phyloP scores from a whole-genome alignment of 2,113 vertebrate genomes.

The Nicator chloris region DNA sequence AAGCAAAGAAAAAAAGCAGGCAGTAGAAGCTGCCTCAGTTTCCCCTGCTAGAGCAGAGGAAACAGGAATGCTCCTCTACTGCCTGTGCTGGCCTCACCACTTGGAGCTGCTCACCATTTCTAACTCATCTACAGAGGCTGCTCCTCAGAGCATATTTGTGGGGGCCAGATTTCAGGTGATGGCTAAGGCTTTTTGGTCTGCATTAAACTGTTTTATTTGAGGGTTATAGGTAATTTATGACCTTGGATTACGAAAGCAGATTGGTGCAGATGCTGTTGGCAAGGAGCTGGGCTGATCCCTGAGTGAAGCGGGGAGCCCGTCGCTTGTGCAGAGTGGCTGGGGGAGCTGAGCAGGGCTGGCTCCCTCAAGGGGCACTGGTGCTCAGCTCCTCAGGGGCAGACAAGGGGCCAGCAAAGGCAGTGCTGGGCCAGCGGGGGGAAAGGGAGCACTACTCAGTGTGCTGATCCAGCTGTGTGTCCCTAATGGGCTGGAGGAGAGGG shows the following conservation, averaged over 20 bases:
- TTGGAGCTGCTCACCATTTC: not conserved
- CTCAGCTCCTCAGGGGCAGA: not conserved
- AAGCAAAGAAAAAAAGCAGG: conserved; percentile 11
- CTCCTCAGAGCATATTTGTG: not conserved
- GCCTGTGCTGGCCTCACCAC: fast-evolving
- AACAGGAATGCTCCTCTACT: not conserved
- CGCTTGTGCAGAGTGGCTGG: not conserved
- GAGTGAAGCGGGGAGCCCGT: not conserved
- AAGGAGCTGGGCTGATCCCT: not conserved
- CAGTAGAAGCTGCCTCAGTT: not conserved
- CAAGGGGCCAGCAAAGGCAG: not conserved
- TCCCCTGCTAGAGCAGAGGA: not conserved
- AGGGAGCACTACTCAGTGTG: not conserved
- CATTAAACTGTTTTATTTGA: conserved; percentile 8
- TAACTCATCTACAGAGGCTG: not conserved
- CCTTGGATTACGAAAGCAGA: not conserved
- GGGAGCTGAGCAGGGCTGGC: not conserved
- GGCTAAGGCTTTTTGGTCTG: not conserved
- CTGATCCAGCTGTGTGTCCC: not conserved
- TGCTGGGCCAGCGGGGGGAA: not conserved
- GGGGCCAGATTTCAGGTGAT: not conserved
- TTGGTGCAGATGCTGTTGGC: not conserved
- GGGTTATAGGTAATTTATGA: not conserved
- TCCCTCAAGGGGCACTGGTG: not conserved
- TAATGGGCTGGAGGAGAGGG: not conserved